These are phyloP conservation scores for Aproaerema taeniolella DNA, from an alignment of 2,888 invertebrate genomes.

Conservation along the genomic window DNA sequence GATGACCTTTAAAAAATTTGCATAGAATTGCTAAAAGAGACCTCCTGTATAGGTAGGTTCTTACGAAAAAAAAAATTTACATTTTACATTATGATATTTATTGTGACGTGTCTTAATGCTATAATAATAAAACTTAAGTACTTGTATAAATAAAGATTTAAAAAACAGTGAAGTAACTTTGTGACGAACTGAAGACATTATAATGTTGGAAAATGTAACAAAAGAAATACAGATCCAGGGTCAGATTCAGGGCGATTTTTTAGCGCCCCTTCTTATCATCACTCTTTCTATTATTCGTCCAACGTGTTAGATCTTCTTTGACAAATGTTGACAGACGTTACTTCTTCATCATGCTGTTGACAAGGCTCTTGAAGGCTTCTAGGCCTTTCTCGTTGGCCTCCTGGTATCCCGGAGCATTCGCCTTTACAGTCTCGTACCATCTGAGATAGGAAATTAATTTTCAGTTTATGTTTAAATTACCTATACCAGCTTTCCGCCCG, in stretches of 20 bases:
- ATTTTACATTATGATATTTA: slow-evolving; percentile 15
- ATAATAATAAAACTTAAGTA: slow-evolving; percentile 29
- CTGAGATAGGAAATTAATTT: slow-evolving; percentile 27
- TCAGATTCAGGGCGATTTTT: background rate
- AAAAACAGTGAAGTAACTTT: slow-evolving; percentile 29
- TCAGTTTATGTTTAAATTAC: too few species aligned
- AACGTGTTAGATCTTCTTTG: background rate
- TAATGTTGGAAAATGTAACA: slow-evolving; percentile 5
- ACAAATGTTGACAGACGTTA: slow-evolving; percentile 25
- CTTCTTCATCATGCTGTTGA: slow-evolving; percentile 62
- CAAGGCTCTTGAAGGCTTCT: slow-evolving; percentile 71
- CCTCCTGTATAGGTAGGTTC: too few species aligned
- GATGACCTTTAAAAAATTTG: too few species aligned
- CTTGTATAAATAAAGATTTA: slow-evolving; percentile 15
- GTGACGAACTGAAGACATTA: background rate
- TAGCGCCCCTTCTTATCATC: background rate
- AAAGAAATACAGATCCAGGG: slow-evolving; percentile 4
- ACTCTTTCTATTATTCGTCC: background rate
- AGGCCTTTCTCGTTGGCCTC: slow-evolving; percentile 77
- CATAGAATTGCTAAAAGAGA: too few species aligned
- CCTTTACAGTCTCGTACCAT: slow-evolving; percentile 65
- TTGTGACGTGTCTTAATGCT: slow-evolving; percentile 54
- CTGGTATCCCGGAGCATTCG: slow-evolving; percentile 65
- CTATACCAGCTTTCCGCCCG: too few species aligned
- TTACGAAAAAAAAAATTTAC: too few species aligned